Evolutionary conservation across 2,113 vertebrate genomes (phyloP), one percentile per base, ranked within the genome.

Genomic region (Pelobates fuscus): DNA sequence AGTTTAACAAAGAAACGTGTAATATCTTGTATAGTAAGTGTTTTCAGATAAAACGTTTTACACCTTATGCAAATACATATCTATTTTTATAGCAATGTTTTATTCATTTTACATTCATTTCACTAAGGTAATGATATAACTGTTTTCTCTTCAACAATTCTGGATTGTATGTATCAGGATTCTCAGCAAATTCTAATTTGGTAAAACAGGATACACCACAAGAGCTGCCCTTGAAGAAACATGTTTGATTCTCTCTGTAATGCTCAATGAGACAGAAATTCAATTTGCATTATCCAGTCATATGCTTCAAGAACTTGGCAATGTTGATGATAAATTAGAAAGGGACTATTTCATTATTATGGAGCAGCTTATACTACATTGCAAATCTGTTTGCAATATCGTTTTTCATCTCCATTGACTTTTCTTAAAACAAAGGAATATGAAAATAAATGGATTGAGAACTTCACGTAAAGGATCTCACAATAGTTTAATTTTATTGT

Each of bases 261-360:
- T 68, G 73, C 32, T 68, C 73, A 77, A 77, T 77, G 73, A 77
- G 65, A 77, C 73, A 77, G 73, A 77, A 77, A 77, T 77, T 77
- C 73, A 77, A 77, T 77, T 77, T 68, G 73, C 65, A 68, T 77
- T 77, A 77, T 68, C 73, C 73, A 77, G 73, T 77, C 73, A 77
- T 68, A 77, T 77, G 73, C 73, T 77, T 64, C 64, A 77, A 77
- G 57, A 64, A 77, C 67, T 77, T 77, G 64, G 73, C 73, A 68
- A 61, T 61, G 64, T 64, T 77, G 54, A 77, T 77, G 73, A 77
- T 77, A 77, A 77, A 77, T 77, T 77, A 77, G 73, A 68, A 68
- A 60, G 58, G 37, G 73, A 55, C 67, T 77, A 68, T 77, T 67
- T 68, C 64, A 77, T 67, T 67, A 77, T 52, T 57, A 68, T 77